Conservation (phyloP, 2,888 invertebrate species). For the Thymelicus lineola region DNA sequence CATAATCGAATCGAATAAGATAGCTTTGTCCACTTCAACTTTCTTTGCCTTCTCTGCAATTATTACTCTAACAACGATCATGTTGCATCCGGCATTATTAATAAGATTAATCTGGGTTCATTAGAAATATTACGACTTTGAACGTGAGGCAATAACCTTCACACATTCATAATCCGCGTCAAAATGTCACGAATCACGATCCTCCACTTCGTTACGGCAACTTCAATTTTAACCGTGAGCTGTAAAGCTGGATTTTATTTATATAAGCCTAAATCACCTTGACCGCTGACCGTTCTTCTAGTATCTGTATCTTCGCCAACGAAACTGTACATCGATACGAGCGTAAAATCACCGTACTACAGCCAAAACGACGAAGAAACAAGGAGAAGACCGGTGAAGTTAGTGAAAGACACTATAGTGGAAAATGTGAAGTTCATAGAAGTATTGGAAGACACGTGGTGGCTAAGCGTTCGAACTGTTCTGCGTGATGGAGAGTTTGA, state of each 20-base stretch:
- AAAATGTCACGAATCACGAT: constrained; percentile 40
- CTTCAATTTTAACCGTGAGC: constrained; percentile 24
- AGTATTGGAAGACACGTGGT: constrained; percentile 67
- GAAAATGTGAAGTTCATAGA: constrained; percentile 66
- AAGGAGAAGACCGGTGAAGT: constrained; percentile 41
- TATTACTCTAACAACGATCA: constrained; percentile 19
- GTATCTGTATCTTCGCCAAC: constrained; percentile 86
- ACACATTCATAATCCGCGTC: constrained; percentile 35
- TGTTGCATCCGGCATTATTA: constrained; percentile 8
- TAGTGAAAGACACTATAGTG: constrained; percentile 44
- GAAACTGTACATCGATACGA: constrained; percentile 80
- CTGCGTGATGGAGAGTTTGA: constrained; percentile 75
- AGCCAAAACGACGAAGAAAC: constrained; percentile 75
- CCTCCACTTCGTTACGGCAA: constrained; percentile 35
- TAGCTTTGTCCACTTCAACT: constrained; percentile 11
- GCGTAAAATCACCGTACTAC: constrained; percentile 72
- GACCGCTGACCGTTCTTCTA: constrained; percentile 59
- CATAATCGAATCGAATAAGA: not conserved
- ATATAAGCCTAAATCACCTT: constrained; percentile 50
- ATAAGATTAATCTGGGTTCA: constrained; percentile 15
- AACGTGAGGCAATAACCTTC: constrained; percentile 36
- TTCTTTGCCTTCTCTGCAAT: constrained; percentile 18
- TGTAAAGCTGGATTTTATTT: constrained; percentile 34
- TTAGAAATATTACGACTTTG: constrained; percentile 8
- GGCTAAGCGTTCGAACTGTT: constrained; percentile 73